A percentile compares a stretch with the other conserved stretches of the same genome.
Evolutionary conservation across 2,797 vertebrate genomes (phyloP).

Genomic region (Hemibagrus guttatus): DNA sequence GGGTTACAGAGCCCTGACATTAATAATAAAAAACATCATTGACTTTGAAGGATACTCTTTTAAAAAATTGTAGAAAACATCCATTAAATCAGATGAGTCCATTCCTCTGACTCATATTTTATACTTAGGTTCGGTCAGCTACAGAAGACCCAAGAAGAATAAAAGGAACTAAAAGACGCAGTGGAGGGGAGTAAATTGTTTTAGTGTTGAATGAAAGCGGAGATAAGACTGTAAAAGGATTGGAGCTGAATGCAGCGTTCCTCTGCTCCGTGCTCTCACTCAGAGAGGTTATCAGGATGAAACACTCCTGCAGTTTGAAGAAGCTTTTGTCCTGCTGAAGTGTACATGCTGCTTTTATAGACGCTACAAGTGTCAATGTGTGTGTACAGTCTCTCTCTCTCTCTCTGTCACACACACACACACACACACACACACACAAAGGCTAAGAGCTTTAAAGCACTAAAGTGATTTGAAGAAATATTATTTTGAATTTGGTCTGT

Average conservation of each 20-base stretch:
- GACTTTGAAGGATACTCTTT: too few relatives aligned
- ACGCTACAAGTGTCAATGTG: background rate
- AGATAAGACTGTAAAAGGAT: background rate
- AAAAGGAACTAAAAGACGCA: too few relatives aligned
- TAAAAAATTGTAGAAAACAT: background rate
- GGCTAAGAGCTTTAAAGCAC: background rate
- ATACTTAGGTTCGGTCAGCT: background rate
- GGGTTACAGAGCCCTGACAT: too few relatives aligned
- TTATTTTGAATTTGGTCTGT: background rate
- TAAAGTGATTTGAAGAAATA: background rate
- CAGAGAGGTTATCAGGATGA: constrained; percentile 21
- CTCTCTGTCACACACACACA: too few relatives aligned
- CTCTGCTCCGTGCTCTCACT: background rate
- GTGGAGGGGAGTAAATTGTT: background rate
- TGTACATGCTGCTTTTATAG: background rate
- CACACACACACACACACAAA: background rate
- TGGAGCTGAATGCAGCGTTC: background rate
- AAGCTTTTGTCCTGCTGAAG: constrained; percentile 8
- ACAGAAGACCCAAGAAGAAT: background rate
- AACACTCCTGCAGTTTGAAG: constrained; percentile 10
- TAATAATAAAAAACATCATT: too few relatives aligned
- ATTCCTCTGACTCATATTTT: background rate
- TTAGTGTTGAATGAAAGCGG: constrained; percentile 7
- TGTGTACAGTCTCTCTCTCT: too few relatives aligned
- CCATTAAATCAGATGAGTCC: background rate